Base-by-base conservation (phyloP, 2,888 invertebrate species). In the Sphaerophoria taeniata region DNA sequence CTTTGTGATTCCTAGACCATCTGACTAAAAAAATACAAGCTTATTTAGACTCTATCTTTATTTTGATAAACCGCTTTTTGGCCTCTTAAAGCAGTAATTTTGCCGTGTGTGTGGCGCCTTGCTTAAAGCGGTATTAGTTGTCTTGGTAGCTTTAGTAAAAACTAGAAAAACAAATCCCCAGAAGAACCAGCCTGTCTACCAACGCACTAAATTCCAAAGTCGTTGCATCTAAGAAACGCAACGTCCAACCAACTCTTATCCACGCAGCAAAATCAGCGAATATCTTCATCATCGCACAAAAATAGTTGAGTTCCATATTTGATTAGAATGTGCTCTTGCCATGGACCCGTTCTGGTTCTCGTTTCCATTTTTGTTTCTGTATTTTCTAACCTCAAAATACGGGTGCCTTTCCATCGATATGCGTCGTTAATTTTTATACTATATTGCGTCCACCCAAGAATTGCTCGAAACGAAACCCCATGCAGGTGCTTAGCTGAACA, bases 401-500 rank as follows among this genome's bases (percentile, higher is more conserved):
- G n/a, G 11, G n/a, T 45, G n/a, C 4, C 11, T 45, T 24, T 24
- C 24, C 24, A 24, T 24, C 24, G 24, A 24, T 24, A 24, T 24
- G 24, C 24, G 24, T 24, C 24, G 24, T 24, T 24, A 24, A 24
- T 24, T 24, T 24, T 24, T 24, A 24, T 24, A 24, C 1, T 24
- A 24, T 24, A 24, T 2, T 24, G 24, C 24, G 24, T 24, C 24
- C 24, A 24, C 24, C 24, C 24, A 24, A 24, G 24, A 24, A 24
- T 2, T 2, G 24, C 24, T 24, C 2, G 24, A 24, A 24, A 24
- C 24, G n/a, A 51, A 36, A 70, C 36, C 47, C 36, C 61, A 60
- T 79, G 73, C 70, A 81, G 75, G 75, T 81, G 75, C 51, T 70
- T 70, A 47, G 55, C 49, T n/a, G n/a, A n/a, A 49, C 11, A 55